These are phyloP conservation scores for Antedon mediterranea DNA, from an alignment of 53 echinoderm and acorn worm genomes.

Conservation along the genomic window DNA sequence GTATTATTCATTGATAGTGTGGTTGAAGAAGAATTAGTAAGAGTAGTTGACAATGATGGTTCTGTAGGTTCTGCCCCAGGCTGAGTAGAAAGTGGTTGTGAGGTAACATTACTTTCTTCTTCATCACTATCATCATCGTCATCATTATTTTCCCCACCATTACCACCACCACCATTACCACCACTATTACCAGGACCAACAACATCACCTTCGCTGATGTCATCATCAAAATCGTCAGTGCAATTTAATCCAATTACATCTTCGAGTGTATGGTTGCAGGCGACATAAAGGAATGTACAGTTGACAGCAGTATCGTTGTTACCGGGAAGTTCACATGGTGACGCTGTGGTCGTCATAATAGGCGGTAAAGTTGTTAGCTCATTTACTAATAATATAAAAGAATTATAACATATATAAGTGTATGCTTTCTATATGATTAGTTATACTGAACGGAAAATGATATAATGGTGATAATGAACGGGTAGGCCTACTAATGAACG, in stretches of 20 bases:
- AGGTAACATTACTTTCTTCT: not conserved
- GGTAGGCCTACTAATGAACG: too few relatives aligned
- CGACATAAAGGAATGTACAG: not conserved
- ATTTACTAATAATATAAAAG: not conserved
- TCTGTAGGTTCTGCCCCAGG: not conserved
- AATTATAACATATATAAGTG: not conserved
- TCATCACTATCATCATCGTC: not conserved
- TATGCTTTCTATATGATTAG: too few relatives aligned
- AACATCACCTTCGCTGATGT: too few relatives aligned
- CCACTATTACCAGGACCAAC: not conserved
- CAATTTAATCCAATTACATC: not conserved
- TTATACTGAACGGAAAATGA: too few relatives aligned
- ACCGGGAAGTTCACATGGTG: not conserved
- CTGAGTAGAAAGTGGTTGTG: not conserved
- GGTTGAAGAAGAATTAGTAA: not conserved
- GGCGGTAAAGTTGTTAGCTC: constrained; percentile 5
- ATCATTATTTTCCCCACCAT: not conserved
- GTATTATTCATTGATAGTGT: not conserved
- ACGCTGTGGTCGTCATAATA: not conserved
- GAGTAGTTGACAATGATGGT: not conserved
- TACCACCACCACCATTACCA: not conserved
- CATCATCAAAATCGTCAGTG: not conserved
- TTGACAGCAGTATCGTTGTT: not conserved
- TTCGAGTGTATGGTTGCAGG: not conserved
- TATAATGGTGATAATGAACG: too few relatives aligned